phyloP scores from a whole-genome alignment of 2,888 invertebrate genomes.

The Nymphalis urticae region DNA sequence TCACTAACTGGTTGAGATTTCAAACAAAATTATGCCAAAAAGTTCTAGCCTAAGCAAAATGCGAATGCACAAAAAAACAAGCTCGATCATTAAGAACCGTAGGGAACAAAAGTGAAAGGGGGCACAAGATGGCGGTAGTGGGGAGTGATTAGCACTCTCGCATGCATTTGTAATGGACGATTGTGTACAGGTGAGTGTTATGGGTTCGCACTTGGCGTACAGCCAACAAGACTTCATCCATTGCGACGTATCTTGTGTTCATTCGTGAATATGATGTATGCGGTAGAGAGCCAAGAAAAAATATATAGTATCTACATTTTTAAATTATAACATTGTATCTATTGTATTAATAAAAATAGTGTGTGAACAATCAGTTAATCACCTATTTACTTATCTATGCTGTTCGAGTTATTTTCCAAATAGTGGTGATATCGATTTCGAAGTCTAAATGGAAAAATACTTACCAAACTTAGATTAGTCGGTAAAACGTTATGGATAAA shows the following conservation, averaged over 20 bases:
- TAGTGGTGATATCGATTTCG: too few species aligned
- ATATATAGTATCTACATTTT: not conserved
- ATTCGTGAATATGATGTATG: conserved; percentile 31
- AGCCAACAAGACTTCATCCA: conserved; percentile 46
- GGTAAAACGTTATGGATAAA: too few species aligned
- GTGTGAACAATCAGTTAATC: too few species aligned
- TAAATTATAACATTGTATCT: too few species aligned
- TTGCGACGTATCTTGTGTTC: conserved; percentile 40
- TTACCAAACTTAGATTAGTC: too few species aligned
- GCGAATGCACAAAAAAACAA: not conserved
- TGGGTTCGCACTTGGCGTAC: conserved; percentile 45
- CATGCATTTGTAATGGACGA: conserved; percentile 38
- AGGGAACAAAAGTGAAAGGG: conserved; percentile 11
- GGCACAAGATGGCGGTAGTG: conserved; percentile 10
- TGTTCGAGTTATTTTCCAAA: too few species aligned
- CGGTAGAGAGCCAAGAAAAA: conserved; percentile 14
- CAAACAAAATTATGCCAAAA: not conserved
- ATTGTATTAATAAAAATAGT: too few species aligned
- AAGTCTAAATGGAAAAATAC: too few species aligned
- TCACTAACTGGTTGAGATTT: not conserved
- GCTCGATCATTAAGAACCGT: conserved; percentile 9
- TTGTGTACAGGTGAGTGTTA: conserved; percentile 41
- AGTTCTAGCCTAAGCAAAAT: not conserved
- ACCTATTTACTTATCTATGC: too few species aligned
- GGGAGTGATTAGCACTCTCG: conserved; percentile 36